Evolutionary conservation across 30 jellyfish, hydroid and myxozoan species (phyloP).

Genomic region (Pelagia noctiluca): DNA sequence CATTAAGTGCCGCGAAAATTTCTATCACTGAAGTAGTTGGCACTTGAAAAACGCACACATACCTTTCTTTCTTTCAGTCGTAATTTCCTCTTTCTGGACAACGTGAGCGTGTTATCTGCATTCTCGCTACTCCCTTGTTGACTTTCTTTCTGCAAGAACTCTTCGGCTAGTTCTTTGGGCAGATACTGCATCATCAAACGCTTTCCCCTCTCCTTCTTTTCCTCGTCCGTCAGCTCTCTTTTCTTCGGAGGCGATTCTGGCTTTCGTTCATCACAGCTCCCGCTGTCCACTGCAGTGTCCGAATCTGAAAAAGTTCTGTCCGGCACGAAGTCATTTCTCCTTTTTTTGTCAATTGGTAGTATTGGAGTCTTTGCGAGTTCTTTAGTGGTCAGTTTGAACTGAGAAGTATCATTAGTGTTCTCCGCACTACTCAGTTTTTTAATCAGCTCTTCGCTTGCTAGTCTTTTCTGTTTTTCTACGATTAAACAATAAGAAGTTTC

Average conservation of each 20-base stretch:
- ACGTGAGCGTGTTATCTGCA: too few relatives aligned
- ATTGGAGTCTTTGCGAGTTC: neutral
- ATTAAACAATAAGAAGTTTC: too few relatives aligned
- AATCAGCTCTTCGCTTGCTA: slow-evolving; percentile 38
- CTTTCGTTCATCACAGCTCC: neutral
- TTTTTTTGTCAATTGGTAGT: neutral
- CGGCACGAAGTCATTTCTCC: neutral
- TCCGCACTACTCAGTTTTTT: slow-evolving; percentile 42
- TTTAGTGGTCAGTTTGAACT: neutral
- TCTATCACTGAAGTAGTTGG: too few relatives aligned
- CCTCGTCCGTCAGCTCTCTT: slow-evolving; percentile 49
- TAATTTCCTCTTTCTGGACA: too few relatives aligned
- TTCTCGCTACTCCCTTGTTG: too few relatives aligned
- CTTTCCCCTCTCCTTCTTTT: slow-evolving; percentile 28
- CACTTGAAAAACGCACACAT: too few relatives aligned
- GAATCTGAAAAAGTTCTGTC: neutral
- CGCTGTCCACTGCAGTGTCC: neutral
- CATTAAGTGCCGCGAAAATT: too few relatives aligned
- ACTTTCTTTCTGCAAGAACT: too few relatives aligned
- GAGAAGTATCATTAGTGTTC: slow-evolving; percentile 4
- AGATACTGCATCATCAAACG: slow-evolving; percentile 34
- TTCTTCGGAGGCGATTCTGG: neutral
- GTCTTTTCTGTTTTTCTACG: slow-evolving; percentile 19
- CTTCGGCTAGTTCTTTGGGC: slow-evolving; percentile 63
- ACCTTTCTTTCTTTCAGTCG: too few relatives aligned